These are phyloP conservation scores for Menura novaehollandiae DNA, from an alignment of 2,113 vertebrate genomes.

Conservation along the genomic window DNA sequence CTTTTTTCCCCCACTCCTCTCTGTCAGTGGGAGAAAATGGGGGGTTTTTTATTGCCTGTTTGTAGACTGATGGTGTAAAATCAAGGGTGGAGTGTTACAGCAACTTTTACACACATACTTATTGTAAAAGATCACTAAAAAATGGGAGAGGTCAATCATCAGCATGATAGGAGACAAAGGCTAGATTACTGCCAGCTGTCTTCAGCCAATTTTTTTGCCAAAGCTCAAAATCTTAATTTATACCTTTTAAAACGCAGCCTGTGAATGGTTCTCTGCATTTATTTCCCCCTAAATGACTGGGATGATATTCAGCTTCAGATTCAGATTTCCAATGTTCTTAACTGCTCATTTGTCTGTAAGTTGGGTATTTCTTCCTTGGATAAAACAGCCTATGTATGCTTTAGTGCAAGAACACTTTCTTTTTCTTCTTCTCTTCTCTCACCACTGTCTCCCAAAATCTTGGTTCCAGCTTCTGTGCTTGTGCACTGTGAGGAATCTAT, in stretches of 20 bases:
- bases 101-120: not conserved
- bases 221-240: not conserved
- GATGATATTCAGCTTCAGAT: not conserved
- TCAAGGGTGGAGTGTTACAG: not conserved
- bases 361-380: not conserved
- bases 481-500: not conserved
- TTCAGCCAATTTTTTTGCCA: not conserved
- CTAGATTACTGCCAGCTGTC: not conserved
- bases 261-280: not conserved
- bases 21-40: not conserved
- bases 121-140: not conserved
- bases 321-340: not conserved
- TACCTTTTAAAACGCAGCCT: not conserved
- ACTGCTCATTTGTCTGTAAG: not conserved
- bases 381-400: not conserved
- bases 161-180: not conserved
- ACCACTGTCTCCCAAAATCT: not conserved
- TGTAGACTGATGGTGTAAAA: not conserved
- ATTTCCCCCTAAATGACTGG: not conserved
- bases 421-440: not conserved
- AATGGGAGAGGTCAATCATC: not conserved
- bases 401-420: not conserved
- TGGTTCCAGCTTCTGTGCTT: not conserved
- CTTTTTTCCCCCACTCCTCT: no score
- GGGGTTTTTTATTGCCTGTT: accelerated